Evolutionary conservation across 2,888 invertebrate species (phyloP), one percentile per base, ranked within the genome.

Genomic region (Mantis religiosa): DNA sequence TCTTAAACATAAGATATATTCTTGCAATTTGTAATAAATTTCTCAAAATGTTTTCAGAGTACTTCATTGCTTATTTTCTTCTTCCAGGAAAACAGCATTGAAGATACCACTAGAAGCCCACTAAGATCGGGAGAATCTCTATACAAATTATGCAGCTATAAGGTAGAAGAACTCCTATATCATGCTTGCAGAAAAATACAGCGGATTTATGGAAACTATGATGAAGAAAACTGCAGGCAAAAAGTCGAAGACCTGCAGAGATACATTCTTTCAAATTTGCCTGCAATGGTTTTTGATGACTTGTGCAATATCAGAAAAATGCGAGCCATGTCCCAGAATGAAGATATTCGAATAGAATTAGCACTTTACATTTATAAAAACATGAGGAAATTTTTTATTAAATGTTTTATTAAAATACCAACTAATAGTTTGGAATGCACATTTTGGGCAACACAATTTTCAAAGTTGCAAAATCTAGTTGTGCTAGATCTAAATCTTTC

Each of bases 401-500:
- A 20, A 25, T 20, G 20, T 20, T 71, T 71, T 71, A 71, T 71
- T 71, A 20, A 71, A 71, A n/a, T n/a, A n/a, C 54, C 54, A 71
- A 30, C 14, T 27, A 81, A 87, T 7, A 15, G 41, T 15, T 54
- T 88, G 14, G 89, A 90, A 25, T 89, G 90, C 41, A 28, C 88
- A n/a, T 91, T 91, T 87, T 91, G 91, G 91, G 85, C 89, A 25
- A 85, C 71, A 20, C 89, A 90, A 15, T 87, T 91, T n/a, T 82
- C 89, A 2, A 30, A 71, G 14, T 84, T 91, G 20, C 87, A 89
- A 15, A 88, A 90, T 83, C 83, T 91, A 54, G 90, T 90, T 15
- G 85, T 89, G 12, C 89, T 91, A 28, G 90, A 90, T 85, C 47
- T 91, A n/a, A 88, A 90, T 83, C 90, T 90, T 14, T 85, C 90